Percentiles rank a stretch among this genome's conserved stretches.
These are phyloP conservation scores for Parotia lawesii DNA, from an alignment of 2,113 vertebrate genomes.

Conservation along the genomic window DNA sequence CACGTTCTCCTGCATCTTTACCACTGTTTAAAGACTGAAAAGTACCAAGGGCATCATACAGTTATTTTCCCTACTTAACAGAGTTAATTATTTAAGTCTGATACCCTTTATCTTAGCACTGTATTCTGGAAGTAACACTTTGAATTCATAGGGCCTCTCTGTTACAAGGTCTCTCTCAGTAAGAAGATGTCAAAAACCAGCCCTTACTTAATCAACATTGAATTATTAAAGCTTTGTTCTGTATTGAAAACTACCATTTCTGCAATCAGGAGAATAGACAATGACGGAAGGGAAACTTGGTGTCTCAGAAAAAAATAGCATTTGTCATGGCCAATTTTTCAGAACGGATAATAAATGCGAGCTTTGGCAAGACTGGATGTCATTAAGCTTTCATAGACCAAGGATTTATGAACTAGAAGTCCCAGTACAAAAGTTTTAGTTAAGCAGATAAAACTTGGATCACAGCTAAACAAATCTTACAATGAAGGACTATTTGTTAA, in stretches of 20 bases:
- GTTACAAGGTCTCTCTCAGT: neutral
- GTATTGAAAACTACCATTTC: neutral
- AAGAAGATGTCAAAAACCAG: neutral
- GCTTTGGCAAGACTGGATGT: neutral
- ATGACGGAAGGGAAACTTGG: neutral
- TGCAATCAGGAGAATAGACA: neutral
- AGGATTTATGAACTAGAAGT: conserved; percentile 14
- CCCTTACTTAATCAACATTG: neutral
- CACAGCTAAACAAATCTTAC: neutral
- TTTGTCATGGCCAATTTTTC: conserved; percentile 30
- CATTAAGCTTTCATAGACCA: conserved; percentile 10
- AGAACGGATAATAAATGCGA: conserved; percentile 12
- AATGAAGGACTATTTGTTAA: neutral
- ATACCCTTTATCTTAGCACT: neutral
- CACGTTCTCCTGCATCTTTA: neutral
- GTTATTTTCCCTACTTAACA: neutral
- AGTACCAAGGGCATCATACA: neutral
- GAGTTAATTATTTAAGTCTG: neutral
- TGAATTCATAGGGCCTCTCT: neutral
- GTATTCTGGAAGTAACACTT: neutral
- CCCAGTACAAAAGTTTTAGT: neutral
- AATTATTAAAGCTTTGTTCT: neutral
- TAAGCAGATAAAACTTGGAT: neutral
- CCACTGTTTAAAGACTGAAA: neutral
- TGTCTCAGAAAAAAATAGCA: neutral